A percentile compares a stretch with the other conserved stretches of the same genome.
phyloP scores from a whole-genome alignment of 2,113 vertebrate species.

The Lanius ludovicianus region DNA sequence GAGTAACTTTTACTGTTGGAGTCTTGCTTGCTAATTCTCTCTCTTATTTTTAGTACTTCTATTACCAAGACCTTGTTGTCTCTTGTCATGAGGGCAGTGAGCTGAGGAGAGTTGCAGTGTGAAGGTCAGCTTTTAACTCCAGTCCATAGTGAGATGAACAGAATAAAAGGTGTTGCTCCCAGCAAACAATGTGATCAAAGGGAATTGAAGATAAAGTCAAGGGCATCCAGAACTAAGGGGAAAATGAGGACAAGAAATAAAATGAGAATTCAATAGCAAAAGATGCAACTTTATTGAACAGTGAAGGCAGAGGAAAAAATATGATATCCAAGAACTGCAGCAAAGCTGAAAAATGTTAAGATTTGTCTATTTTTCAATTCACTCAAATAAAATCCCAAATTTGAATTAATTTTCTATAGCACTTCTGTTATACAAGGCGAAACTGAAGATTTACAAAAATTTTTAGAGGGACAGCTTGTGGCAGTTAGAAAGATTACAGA shows the following conservation, averaged over 20 bases:
- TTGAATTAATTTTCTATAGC: neutral
- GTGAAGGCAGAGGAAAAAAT: neutral
- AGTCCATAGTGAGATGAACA: neutral
- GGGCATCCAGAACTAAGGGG: neutral
- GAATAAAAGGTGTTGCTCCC: neutral
- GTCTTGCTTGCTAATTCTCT: neutral
- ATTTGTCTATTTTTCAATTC: neutral
- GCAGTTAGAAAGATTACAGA: neutral
- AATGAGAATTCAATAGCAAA: neutral
- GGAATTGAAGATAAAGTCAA: conserved; percentile 21
- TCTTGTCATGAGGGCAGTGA: conserved; percentile 31
- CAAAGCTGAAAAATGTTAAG: neutral
- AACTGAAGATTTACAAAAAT: neutral
- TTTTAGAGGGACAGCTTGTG: neutral
- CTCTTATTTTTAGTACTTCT: conserved; percentile 24
- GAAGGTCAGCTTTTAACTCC: conserved; percentile 44
- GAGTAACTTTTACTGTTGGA: neutral
- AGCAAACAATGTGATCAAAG: neutral
- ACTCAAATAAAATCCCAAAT: neutral
- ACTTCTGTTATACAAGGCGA: neutral
- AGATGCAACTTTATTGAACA: neutral
- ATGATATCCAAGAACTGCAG: neutral
- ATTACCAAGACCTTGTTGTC: neutral
- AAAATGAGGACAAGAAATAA: neutral
- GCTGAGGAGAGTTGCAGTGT: conserved; percentile 11